Evolutionary conservation across 2,888 invertebrate species (phyloP).

Genomic region (Callyntrura sp.): DNA sequence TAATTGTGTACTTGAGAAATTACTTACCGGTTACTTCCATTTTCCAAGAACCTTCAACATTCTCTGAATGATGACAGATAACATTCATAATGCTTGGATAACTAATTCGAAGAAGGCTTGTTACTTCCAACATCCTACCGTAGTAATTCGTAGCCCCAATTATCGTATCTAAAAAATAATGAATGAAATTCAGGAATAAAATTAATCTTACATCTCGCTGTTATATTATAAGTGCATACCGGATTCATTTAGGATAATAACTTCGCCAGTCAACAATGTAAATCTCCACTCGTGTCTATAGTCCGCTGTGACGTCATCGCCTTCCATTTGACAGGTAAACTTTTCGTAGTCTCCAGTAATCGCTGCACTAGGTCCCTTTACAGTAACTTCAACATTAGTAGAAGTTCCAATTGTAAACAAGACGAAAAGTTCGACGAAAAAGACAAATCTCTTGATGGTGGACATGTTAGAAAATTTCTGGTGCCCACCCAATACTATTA

Average conservation of each 20-base stretch:
- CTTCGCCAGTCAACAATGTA: slow-evolving; percentile 20
- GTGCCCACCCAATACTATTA: no score
- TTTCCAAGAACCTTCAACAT: neutral
- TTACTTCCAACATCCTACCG: no score
- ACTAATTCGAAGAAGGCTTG: slow-evolving; percentile 22
- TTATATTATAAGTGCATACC: no score
- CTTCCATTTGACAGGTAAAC: slow-evolving; percentile 51
- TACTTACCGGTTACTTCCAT: slow-evolving; percentile 31
- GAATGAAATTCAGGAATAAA: no score
- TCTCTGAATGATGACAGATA: slow-evolving; percentile 3
- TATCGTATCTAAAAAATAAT: no score
- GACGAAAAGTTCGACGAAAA: neutral
- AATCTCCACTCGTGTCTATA: slow-evolving; percentile 47
- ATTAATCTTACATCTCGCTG: no score
- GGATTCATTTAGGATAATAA: neutral
- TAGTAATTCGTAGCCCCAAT: neutral
- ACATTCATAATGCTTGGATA: neutral
- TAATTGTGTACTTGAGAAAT: no score
- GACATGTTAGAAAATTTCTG: slow-evolving; percentile 18
- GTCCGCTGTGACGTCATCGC: neutral
- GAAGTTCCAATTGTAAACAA: neutral
- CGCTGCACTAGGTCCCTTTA: slow-evolving; percentile 19
- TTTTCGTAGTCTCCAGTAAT: slow-evolving; percentile 61
- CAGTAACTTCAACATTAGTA: neutral
- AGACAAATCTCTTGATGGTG: neutral